phyloP scores from a whole-genome alignment of 2,797 vertebrate genomes.

The Bovichtus diacanthus region DNA sequence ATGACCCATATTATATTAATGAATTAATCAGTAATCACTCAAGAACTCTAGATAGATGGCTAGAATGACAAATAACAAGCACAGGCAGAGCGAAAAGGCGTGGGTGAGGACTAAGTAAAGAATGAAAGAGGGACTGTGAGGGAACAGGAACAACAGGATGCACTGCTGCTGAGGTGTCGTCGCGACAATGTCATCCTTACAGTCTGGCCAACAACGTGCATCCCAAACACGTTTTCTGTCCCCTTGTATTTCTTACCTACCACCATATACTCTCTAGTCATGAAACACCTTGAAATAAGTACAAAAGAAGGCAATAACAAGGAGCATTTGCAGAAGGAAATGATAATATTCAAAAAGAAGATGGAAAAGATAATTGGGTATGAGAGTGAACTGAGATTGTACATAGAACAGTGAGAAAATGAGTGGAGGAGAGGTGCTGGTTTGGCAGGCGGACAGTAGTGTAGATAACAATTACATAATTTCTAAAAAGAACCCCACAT shows the following conservation, averaged over 20 bases:
- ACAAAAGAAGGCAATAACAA: slow-evolving; percentile 11
- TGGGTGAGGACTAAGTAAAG: not conserved
- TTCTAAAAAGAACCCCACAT: not conserved
- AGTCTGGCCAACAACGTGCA: not conserved
- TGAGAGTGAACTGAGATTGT: slow-evolving; percentile 15
- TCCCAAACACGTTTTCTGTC: slow-evolving; percentile 20
- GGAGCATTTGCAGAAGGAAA: slow-evolving; percentile 16
- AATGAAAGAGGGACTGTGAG: not conserved
- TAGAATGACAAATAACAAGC: slow-evolving; percentile 10
- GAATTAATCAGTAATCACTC: slow-evolving; percentile 12
- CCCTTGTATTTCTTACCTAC: slow-evolving; percentile 1
- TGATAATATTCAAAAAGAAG: slow-evolving; percentile 8
- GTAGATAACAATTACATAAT: slow-evolving; percentile 22
- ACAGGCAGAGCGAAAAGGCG: not conserved
- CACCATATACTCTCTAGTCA: slow-evolving; percentile 4
- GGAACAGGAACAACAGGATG: slow-evolving; percentile 32
- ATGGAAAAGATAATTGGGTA: slow-evolving; percentile 40
- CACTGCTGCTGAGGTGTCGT: slow-evolving; percentile 13
- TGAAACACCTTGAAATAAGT: slow-evolving; percentile 9
- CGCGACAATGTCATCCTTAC: not conserved
- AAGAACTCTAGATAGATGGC: slow-evolving; percentile 9
- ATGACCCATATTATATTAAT: slow-evolving; percentile 32
- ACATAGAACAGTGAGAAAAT: slow-evolving; percentile 6
- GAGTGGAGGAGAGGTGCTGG: slow-evolving; percentile 10
- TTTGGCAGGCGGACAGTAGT: slow-evolving; percentile 10